Evolutionary conservation across 2,113 vertebrate species (phyloP).

Genomic region (Zootoca vivipara): DNA sequence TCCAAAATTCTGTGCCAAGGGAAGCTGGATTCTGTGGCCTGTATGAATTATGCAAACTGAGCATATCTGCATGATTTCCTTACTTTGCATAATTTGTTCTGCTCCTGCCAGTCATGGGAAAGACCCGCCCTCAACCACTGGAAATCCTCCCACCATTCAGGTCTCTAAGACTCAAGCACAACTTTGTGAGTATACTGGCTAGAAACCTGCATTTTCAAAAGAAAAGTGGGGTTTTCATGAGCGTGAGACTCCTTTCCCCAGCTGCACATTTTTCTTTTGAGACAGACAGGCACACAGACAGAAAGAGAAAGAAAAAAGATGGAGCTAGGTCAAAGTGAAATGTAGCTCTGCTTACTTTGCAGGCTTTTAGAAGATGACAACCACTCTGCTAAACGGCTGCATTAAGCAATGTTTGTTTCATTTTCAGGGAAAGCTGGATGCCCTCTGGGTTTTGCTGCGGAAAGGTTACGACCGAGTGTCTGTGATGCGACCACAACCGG

Average conservation of each 20-base stretch:
- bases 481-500: slow-evolving; percentile 95
- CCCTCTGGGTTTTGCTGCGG: slow-evolving; percentile 90
- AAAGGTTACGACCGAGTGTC: slow-evolving; percentile 96
- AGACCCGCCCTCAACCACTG: not conserved
- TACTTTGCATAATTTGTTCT: not conserved
- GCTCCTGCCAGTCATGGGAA: not conserved
- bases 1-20: no score
- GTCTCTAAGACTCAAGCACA: not conserved
- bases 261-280: not conserved
- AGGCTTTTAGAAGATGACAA: not conserved
- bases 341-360: no score
- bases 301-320: no score
- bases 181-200: not conserved
- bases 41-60: not conserved
- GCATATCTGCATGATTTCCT: not conserved
- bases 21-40: not conserved
- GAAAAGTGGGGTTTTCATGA: not conserved
- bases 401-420: slow-evolving; percentile 22
- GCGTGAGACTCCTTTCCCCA: not conserved
- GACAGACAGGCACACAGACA: no score
- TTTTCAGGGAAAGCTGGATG: slow-evolving; percentile 91
- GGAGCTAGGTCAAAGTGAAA: no score
- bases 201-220: not conserved
- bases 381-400: not conserved
- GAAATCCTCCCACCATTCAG: not conserved